Percentiles rank a stretch among this genome's conserved stretches.
phyloP scores from a whole-genome alignment of 2,113 vertebrate genomes.

The Nestor notabilis region DNA sequence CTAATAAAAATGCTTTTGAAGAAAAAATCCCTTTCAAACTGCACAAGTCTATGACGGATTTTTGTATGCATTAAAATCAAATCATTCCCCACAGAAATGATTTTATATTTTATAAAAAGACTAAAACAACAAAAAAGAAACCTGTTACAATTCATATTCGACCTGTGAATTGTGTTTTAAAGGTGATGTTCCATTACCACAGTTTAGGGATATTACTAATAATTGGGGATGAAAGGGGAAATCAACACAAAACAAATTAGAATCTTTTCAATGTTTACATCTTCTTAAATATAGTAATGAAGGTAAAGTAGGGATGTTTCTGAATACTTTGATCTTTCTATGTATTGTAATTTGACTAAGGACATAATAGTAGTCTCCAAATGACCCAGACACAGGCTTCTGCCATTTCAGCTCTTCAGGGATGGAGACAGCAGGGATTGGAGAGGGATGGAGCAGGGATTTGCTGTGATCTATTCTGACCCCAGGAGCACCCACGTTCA shows the following conservation, averaged over 20 bases:
- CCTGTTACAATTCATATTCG: not conserved
- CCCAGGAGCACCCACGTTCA: not conserved
- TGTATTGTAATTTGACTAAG: not conserved
- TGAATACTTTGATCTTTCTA: not conserved
- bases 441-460: not conserved
- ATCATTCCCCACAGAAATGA: rapidly evolving
- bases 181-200: not conserved
- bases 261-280: not conserved
- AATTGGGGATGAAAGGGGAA: not conserved
- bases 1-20: not conserved
- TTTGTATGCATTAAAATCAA: not conserved
- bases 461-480: not conserved
- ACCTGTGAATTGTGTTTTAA: not conserved
- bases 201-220: not conserved
- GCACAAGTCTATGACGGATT: not conserved
- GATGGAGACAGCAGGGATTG: not conserved
- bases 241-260: not conserved
- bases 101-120: not conserved
- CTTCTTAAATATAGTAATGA: not conserved
- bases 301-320: not conserved
- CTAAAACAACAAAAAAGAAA: not conserved
- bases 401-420: not conserved
- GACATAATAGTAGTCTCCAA: not conserved
- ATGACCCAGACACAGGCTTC: not conserved
- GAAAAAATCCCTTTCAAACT: not conserved